A percentile compares a stretch with the other conserved stretches of the same genome.
These are phyloP conservation scores for Argyrosomus regius DNA, from an alignment of 2,797 vertebrate species.

Conservation along the genomic window DNA sequence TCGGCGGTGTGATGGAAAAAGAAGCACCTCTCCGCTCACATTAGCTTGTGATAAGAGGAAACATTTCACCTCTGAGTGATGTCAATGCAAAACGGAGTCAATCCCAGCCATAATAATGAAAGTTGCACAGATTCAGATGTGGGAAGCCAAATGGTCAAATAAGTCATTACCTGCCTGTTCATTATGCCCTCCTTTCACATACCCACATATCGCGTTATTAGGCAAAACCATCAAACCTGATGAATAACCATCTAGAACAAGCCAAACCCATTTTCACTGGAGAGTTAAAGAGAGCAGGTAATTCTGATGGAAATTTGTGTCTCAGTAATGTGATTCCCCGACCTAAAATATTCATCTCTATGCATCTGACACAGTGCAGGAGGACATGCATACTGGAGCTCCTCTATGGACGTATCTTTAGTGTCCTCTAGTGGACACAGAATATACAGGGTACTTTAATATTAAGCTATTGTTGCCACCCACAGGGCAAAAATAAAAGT, in stretches of 20 bases:
- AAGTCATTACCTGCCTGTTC: conserved; percentile 76
- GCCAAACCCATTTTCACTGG: conserved; percentile 42
- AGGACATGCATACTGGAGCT: conserved; percentile 7
- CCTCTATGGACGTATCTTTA: background rate
- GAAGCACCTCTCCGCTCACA: conserved; percentile 68
- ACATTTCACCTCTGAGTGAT: conserved; percentile 76
- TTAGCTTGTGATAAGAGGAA: conserved; percentile 70
- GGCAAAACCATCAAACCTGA: conserved; percentile 75
- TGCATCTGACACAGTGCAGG: conserved; percentile 39
- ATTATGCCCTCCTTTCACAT: conserved; percentile 60
- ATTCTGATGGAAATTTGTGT: conserved; percentile 55
- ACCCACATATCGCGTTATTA: conserved; percentile 63
- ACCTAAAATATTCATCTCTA: conserved; percentile 40
- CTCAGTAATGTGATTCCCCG: conserved; percentile 42
- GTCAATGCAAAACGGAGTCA: conserved; percentile 74
- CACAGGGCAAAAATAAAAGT: conserved; percentile 55
- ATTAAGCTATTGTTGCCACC: conserved; percentile 61
- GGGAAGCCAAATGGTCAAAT: conserved; percentile 77
- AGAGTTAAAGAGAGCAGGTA: conserved; percentile 48
- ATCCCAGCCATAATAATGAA: conserved; percentile 77
- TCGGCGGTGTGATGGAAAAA: conserved; percentile 75
- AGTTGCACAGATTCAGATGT: conserved; percentile 68
- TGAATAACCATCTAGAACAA: conserved; percentile 66
- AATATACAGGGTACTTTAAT: conserved; percentile 5
- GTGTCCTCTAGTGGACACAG: conserved; percentile 60